phyloP scores from a whole-genome alignment of 2,797 vertebrate genomes.

The Apodemus agrarius region DNA sequence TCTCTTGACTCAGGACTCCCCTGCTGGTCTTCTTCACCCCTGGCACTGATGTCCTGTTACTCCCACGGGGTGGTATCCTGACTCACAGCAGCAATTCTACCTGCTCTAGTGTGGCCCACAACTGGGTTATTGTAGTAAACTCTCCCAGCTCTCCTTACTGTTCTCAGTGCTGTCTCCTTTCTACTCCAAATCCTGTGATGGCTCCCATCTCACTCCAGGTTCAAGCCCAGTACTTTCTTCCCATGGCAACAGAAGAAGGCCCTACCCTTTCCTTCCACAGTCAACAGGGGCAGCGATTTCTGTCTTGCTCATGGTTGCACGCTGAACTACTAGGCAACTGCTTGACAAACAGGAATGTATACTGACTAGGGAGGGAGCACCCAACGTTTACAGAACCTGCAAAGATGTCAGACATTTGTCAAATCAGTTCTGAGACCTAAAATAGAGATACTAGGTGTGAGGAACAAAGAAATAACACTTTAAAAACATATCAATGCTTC shows the following conservation, averaged over 20 bases:
- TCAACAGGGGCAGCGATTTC: background rate
- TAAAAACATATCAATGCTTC: background rate
- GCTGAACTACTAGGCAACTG: background rate
- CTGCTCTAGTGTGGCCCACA: background rate
- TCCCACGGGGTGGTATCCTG: background rate
- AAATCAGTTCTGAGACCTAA: background rate
- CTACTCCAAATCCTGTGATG: background rate
- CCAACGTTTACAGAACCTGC: background rate
- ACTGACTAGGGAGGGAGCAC: background rate
- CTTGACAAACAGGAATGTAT: background rate
- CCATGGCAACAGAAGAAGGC: background rate
- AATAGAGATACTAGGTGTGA: background rate
- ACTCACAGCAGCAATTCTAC: background rate
- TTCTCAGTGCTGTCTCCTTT: background rate
- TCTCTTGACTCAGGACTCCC: background rate
- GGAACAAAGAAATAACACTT: background rate
- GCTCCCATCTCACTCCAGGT: background rate
- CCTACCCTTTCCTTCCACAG: background rate
- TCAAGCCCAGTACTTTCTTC: background rate
- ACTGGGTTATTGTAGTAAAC: fast-evolving
- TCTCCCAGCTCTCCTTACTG: background rate
- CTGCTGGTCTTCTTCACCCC: background rate
- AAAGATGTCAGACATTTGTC: background rate
- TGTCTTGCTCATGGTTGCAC: background rate
- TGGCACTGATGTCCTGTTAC: background rate